Conservation (phyloP, 1,140 invertebrate genomes). For the Megathymus violae region DNA sequence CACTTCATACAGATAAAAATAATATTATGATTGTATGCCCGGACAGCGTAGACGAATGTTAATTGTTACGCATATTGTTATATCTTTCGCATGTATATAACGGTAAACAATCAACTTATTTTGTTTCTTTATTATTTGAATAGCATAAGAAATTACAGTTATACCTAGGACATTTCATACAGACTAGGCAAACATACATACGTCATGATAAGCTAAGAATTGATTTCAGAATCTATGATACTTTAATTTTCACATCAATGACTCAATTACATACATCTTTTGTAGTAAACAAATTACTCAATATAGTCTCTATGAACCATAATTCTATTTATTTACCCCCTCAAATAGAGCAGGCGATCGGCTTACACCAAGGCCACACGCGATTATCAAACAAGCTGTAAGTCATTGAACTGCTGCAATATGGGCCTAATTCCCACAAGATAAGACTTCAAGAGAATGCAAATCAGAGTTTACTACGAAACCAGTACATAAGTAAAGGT, state of each 20-base stretch:
- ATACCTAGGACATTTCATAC: too few relatives aligned
- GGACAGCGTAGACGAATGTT: too few relatives aligned
- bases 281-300: constrained; percentile 16
- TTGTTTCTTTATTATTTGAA: too few relatives aligned
- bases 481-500: constrained; percentile 56
- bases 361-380: constrained; percentile 47
- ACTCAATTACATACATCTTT: constrained; percentile 10
- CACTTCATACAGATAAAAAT: too few relatives aligned
- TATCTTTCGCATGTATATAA: too few relatives aligned
- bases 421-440: constrained; percentile 18
- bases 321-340: constrained; percentile 46
- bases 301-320: constrained; percentile 26
- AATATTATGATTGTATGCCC: too few relatives aligned
- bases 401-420: constrained; percentile 32
- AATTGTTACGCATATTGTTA: too few relatives aligned
- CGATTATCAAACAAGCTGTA: constrained; percentile 25
- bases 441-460: constrained; percentile 28
- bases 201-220: too few relatives aligned
- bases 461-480: constrained; percentile 40
- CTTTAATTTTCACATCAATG: constrained; percentile 25
- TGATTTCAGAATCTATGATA: constrained; percentile 2
- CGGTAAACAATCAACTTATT: too few relatives aligned
- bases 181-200: too few relatives aligned
- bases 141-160: too few relatives aligned
- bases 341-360: constrained; percentile 36